Evolutionary conservation across 2,888 invertebrate species (phyloP), one percentile per base, ranked within the genome.

Genomic region (Hyles lineata): DNA sequence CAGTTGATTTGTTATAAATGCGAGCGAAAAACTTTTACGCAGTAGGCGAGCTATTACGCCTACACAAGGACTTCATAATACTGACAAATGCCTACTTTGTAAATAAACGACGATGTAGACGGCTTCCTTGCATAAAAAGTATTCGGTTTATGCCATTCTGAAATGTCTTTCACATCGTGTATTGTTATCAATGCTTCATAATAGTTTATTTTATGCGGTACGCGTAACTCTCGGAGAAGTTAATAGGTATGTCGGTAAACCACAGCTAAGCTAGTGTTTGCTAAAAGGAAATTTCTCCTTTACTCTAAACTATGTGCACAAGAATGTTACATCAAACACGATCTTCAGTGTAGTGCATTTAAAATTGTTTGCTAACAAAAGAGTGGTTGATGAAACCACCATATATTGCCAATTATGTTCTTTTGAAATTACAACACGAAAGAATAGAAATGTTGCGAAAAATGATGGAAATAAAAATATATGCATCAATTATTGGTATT

Each of bases 401-500:
- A 43, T 43, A 43, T 67, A 67, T 50, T 23, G 50, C 43, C 63
- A 35, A 21, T 67, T 23, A 23, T 43, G 15, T 63, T 50, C 17
- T 67, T 25, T 23, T 23, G 23, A 67, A 67, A 67, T 50, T 67
- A 21, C 67, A 67, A 67, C 67, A 67, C 23, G 7, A 67, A 67
- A 67, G 23, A 67, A 67, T 67, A 67, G 62, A 35, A 23, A 50
- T 67, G 43, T 70, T 70, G 58, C 32, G 32, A 58, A 67, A 67
- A 60, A 72, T 76, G 77, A 78, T 72, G 78, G 77, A 78, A 79
- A 80, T 71, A 74, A 70, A 63, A 76, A 75, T 75, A 75, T 60
- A 70, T 74, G 73, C 73, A 74, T 73, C 76, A 73, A 75, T 75
- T 76, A 76, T 79, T 67, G 77, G 77, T 74, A 75, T 79, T 79